Percentiles rank a stretch among this genome's conserved stretches.
Evolutionary conservation across 2,113 vertebrate genomes (phyloP).

Genomic region (Opisthocomus hoazin): DNA sequence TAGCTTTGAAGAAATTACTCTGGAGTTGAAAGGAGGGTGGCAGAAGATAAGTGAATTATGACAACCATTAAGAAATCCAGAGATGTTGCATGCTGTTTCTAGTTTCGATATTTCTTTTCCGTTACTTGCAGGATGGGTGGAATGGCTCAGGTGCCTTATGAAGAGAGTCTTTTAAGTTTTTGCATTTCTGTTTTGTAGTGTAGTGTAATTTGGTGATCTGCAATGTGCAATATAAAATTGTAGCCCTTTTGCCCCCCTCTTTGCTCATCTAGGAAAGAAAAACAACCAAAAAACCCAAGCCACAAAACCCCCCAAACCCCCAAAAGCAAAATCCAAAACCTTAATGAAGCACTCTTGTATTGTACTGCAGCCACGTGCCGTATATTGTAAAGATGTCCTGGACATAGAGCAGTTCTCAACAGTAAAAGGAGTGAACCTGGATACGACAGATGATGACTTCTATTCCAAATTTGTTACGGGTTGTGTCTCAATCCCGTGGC

Average conservation of each 20-base stretch:
- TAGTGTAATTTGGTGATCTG: background rate
- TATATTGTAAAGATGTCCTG: conserved; percentile 89
- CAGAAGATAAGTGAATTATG: background rate
- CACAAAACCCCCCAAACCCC: background rate
- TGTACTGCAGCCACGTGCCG: conserved; percentile 80
- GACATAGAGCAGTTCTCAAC: conserved; percentile 90
- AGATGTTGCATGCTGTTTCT: background rate
- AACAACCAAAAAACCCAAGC: background rate
- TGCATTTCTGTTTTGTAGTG: background rate
- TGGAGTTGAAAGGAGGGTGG: background rate
- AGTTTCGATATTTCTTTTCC: background rate
- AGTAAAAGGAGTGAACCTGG: conserved; percentile 88
- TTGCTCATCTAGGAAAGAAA: background rate
- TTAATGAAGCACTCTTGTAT: conserved; percentile 42
- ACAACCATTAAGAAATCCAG: background rate
- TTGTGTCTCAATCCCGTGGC: conserved; percentile 93
- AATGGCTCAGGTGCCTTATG: background rate
- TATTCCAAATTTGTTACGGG: conserved; percentile 90
- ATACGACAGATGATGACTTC: conserved; percentile 83
- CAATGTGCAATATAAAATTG: background rate
- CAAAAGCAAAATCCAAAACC: background rate
- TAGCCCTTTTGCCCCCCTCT: background rate
- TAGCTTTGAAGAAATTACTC: background rate
- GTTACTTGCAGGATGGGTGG: background rate
- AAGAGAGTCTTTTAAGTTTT: background rate